Conservation (phyloP, 2,113 vertebrate species). For the Leucopsar rothschildi region DNA sequence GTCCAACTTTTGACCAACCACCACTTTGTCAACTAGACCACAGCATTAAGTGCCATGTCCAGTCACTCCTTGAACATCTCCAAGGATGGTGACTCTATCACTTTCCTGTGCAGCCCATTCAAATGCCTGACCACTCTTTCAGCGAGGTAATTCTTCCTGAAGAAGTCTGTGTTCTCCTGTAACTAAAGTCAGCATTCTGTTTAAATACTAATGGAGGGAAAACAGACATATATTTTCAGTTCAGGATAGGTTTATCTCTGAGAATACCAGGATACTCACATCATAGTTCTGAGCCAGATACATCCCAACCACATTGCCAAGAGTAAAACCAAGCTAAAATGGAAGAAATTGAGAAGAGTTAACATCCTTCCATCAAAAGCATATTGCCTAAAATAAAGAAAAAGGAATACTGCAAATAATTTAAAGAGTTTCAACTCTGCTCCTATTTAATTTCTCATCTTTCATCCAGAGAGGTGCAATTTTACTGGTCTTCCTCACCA, state of each 20-base stretch:
- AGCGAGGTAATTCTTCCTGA: not conserved
- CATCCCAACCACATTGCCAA: slow-evolving; percentile 96
- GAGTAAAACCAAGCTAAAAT: slow-evolving; percentile 89
- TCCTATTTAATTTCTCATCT: not conserved
- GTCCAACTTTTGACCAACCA: not conserved
- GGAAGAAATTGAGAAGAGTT: slow-evolving; percentile 27
- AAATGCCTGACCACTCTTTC: not conserved
- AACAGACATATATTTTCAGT: not conserved
- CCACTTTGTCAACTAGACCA: not conserved
- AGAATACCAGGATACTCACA: slow-evolving; percentile 70
- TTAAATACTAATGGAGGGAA: not conserved
- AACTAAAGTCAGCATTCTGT: not conserved
- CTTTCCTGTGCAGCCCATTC: not conserved
- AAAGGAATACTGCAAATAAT: not conserved
- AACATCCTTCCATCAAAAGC: not conserved
- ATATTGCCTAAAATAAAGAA: not conserved
- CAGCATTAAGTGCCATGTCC: not conserved
- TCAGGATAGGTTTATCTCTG: not conserved
- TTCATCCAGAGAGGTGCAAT: not conserved
- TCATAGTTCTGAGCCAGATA: slow-evolving; percentile 98
- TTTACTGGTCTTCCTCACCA: not conserved
- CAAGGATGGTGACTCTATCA: not conserved
- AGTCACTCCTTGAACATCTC: not conserved
- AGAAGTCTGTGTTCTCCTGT: not conserved
- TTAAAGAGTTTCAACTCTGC: not conserved